Evolutionary conservation across 2,113 vertebrate genomes (phyloP).

Genomic region (Lonchura striata): DNA sequence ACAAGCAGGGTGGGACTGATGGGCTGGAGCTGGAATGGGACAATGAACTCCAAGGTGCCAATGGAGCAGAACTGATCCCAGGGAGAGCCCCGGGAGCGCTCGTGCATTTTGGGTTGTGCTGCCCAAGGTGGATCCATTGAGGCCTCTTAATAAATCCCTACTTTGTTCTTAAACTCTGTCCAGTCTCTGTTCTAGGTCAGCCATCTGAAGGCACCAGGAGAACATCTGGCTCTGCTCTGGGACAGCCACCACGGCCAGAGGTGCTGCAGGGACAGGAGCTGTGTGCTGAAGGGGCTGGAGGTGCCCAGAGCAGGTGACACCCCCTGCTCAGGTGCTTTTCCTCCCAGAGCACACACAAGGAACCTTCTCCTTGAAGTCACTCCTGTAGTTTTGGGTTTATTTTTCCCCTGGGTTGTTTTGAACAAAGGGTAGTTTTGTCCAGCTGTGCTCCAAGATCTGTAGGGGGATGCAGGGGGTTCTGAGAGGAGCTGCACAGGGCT

Average conservation of each 20-base stretch:
- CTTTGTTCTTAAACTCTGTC: not conserved
- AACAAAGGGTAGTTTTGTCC: not conserved
- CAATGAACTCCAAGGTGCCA: no score
- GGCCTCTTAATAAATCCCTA: no score
- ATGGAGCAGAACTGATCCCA: no score
- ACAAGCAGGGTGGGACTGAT: no score
- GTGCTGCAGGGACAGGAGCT: not conserved
- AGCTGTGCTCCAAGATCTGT: not conserved
- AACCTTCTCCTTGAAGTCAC: not conserved
- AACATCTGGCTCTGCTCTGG: constrained; percentile 11
- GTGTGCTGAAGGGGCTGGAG: not conserved
- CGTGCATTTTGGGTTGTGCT: no score
- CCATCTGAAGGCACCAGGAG: not conserved
- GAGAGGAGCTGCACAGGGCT: not conserved
- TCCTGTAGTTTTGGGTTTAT: not conserved
- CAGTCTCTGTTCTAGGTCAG: not conserved
- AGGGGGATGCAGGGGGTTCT: not conserved
- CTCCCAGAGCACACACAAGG: not conserved
- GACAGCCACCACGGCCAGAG: not conserved
- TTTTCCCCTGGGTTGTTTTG: not conserved
- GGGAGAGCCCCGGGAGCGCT: no score
- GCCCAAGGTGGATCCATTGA: no score
- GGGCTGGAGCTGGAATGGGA: no score
- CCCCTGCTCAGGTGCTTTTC: fast-evolving
- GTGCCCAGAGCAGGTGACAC: not conserved